Base-by-base conservation (phyloP, 2,797 vertebrate species). In the Scolopax rusticola region DNA sequence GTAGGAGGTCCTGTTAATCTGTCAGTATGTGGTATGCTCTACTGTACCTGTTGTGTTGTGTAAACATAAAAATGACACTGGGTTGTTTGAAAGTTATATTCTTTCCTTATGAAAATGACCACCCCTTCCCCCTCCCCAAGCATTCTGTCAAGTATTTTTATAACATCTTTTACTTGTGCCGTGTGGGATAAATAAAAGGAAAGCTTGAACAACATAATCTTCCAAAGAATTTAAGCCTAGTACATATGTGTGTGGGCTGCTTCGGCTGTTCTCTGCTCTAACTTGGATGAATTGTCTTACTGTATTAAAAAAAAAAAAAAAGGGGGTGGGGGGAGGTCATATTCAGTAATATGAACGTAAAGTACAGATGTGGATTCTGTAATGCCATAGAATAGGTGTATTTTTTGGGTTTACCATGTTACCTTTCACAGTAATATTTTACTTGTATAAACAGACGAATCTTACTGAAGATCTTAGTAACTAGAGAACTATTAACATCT, bases 1-100 rank as follows among this genome's bases (percentile, higher is more conserved):
- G 99, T 99, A 98, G 97, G 70, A 97, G 81, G 67, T 59, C 81
- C 54, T 90, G 63, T 75, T 92, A 65, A 83, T 86, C 90, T 92
- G 20, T 89, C 74, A 17, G 60, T 28, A 16, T 78, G 67, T 61
- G 90, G 60, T 89, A 65, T n/a, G 7, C 4, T 70, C 5, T 33
- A 11, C 32, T 47, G 33, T 85, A 87, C 79, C 59, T 70, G 32
- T 82, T 74, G 24, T 78, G 27, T 82, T 89, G 79, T 87, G 43
- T 21, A 95, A 95, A 84, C 51, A 30, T 71, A 91, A 79, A 92
- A 91, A 87, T 74, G 89, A 60, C 70, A 74, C 17, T 3, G 36
- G 11, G 27, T 67, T 89, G 24, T 68, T 74, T 30, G 56, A 91
- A 95, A 89, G 50, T 45, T 50, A 33, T 68, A n/a, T 10, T 89